These are phyloP conservation scores for Rhizomys pruinosus DNA, from an alignment of 2,113 vertebrate genomes.

Conservation along the genomic window DNA sequence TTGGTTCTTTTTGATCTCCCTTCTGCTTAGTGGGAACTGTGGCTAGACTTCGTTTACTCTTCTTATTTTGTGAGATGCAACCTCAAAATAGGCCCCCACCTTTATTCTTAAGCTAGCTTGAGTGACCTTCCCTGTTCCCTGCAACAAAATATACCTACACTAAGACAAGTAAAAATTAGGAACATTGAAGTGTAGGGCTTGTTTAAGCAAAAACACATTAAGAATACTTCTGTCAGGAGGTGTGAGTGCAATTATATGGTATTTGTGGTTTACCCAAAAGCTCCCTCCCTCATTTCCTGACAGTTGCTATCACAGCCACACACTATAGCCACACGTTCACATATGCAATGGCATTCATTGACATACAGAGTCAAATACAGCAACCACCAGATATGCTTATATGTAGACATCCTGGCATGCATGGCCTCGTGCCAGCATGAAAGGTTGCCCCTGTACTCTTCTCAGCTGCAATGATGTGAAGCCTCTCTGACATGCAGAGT, in stretches of 20 bases:
- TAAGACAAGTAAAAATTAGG: slow-evolving; percentile 68
- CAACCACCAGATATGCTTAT: neutral
- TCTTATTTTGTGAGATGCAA: slow-evolving; percentile 55
- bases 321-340: neutral
- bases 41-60: slow-evolving; percentile 34
- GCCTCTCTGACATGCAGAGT: neutral
- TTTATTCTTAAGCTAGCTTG: slow-evolving; percentile 58
- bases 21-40: slow-evolving; percentile 40
- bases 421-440: neutral
- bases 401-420: neutral
- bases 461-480: neutral
- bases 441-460: neutral
- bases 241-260: slow-evolving; percentile 50
- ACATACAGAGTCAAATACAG: slow-evolving; percentile 50
- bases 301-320: slow-evolving; percentile 45
- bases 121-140: slow-evolving; percentile 64
- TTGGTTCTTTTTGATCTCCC: slow-evolving; percentile 21
- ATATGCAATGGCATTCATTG: slow-evolving; percentile 11
- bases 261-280: slow-evolving; percentile 43
- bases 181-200: slow-evolving; percentile 63
- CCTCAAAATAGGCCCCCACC: slow-evolving; percentile 26
- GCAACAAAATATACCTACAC: slow-evolving; percentile 59
- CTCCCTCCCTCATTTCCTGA: slow-evolving; percentile 52
- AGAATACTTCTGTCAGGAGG: slow-evolving; percentile 47
- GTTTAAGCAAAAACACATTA: slow-evolving; percentile 60